These are phyloP conservation scores for Leptarthrus brevirostris DNA, from an alignment of 2,888 invertebrate genomes.

Conservation along the genomic window DNA sequence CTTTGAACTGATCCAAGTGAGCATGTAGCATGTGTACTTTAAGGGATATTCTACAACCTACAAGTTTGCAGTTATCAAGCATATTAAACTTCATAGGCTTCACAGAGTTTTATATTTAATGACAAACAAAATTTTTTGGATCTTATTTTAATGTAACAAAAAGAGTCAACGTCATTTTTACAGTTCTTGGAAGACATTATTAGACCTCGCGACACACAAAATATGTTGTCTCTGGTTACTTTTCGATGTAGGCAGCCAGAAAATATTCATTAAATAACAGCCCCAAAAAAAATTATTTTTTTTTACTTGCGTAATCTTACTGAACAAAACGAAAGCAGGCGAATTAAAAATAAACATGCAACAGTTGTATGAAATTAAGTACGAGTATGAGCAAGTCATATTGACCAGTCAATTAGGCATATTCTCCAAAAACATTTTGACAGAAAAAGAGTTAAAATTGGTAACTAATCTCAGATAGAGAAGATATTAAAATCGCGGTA, in stretches of 20 bases:
- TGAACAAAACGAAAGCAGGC: too few relatives aligned
- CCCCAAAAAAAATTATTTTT: not conserved
- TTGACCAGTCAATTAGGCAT: constrained; percentile 5
- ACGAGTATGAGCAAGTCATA: constrained; percentile 4
- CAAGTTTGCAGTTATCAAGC: not conserved
- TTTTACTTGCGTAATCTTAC: not conserved
- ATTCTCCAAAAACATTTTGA: constrained; percentile 27
- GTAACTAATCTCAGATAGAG: not conserved
- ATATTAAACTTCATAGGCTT: constrained; percentile 9
- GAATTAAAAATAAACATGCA: not conserved
- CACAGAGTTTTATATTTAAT: constrained; percentile 9
- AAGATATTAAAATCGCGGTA: constrained; percentile 15
- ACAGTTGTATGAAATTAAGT: constrained; percentile 21
- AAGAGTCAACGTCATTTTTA: not conserved
- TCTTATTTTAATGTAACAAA: constrained; percentile 13
- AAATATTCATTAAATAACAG: too few relatives aligned
- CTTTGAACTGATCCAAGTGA: not conserved
- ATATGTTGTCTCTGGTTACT: too few relatives aligned
- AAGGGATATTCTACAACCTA: not conserved
- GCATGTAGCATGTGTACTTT: not conserved
- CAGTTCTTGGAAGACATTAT: too few relatives aligned
- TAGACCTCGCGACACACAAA: too few relatives aligned
- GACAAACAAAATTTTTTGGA: not conserved
- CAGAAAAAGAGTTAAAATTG: constrained; percentile 9
- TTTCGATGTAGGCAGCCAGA: too few relatives aligned